Evolutionary conservation across 2,888 invertebrate genomes (phyloP), one percentile per base, ranked within the genome.

Genomic region (Tipula vernalis): DNA sequence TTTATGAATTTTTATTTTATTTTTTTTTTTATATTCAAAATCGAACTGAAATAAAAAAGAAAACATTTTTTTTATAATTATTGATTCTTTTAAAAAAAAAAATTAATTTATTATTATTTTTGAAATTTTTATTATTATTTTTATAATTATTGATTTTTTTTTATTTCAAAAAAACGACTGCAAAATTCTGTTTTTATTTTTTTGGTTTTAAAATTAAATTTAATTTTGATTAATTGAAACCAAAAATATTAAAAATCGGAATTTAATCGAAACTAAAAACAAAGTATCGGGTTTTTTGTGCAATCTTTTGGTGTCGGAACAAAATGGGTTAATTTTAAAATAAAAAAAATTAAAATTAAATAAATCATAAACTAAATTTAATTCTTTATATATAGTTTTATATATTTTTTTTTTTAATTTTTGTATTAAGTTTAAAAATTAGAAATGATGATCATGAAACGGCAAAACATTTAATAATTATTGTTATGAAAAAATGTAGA

Each of bases 281-380:
- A 93, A 93, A 93, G 93, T 93, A 94, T 95, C 95, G 95, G 95
- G 95, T 95, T 95, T 94, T 94, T 95, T 95, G 95, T 95, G 95
- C 95, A 95, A 95, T 95, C 95, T 93, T 94, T 86, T 86, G 94
- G 95, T 94, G 94, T 93, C 93, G 95, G 94, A 86, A 39, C 42
- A 85, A 85, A 85, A 85, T 85, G 85, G 85, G 85, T 85, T 85
- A 39, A 84, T 39, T 84, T 84, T 71, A 71, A 71, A 71, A 71
- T 28, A 71, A 28, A 71, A 71, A 71, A 18, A 71, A 71, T 71
- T 28, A 71, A 71, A 51, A 71, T 71, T 71, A 71, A 51, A 51
- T 51, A 51, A 71, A 28, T 71, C 71, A 28, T 71, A 71, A 71
- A 71, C 28, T 71, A 71, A 71, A 71, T 71, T 71, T 71, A 71